Evolutionary conservation across 2,888 invertebrate genomes (phyloP), one percentile per base, ranked within the genome.

Genomic region (Polydrusus tereticollis): DNA sequence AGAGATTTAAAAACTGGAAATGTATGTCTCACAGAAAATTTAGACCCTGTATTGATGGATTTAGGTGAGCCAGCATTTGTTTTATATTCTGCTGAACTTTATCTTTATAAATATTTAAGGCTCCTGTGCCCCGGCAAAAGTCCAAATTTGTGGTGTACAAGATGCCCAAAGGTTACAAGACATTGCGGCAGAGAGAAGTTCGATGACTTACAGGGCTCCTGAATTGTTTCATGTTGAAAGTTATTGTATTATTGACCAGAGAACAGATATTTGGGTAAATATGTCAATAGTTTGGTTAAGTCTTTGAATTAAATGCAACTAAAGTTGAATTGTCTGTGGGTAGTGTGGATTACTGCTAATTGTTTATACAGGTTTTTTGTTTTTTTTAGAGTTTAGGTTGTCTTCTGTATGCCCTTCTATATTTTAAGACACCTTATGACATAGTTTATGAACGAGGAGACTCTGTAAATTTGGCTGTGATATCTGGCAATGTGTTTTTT

Each of bases 1-100:
- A 89, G 96, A 80, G 96, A 96, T 85, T 83, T 96, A 41, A 96
- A 96, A 86, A 94, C 95, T 63, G 93, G 92, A 14, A 96, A 96
- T 85, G 89, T 96, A 75, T 90, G 96, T 78, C 84, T 95, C 23
- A 89, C 89, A 18, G 91, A 93, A 80, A 90, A 91, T 63, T 88
- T 89, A 81, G 89, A 88, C 60, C 92, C 95, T 0, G 87, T 95
- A 62, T 88, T 96, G 74, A 95, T 95, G 89, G 96, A 96, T 85
- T 88, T 96, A 78, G 94, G 93, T 86, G 84, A 64, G 26, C 7
- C 12, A 12, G 21, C 4, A 47, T 52, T 26, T 23, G 14, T 14
- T n/a, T 14, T 26, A 52, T 21, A 14, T 21, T 50, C 2, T 20
- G n/a, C n/a, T n/a, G n/a, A n/a, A n/a, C n/a, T n/a, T n/a, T n/a